Percentiles rank a stretch among this genome's conserved stretches.
Evolutionary conservation across 2,113 vertebrate species (phyloP).

Genomic region (Aleadryas rufinucha): DNA sequence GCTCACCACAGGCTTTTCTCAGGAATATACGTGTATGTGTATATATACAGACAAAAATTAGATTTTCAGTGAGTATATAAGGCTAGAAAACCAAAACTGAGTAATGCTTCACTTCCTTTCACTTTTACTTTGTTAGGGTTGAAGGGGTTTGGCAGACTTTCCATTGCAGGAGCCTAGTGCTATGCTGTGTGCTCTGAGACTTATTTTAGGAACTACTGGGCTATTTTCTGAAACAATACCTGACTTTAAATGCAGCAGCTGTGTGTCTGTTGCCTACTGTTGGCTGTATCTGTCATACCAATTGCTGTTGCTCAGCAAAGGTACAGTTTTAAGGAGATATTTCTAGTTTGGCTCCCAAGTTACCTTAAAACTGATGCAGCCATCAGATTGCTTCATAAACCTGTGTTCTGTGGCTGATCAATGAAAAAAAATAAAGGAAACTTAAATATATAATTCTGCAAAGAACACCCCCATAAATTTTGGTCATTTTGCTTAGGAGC

Average conservation of each 20-base stretch:
- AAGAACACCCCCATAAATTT: background rate
- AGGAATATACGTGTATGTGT: background rate
- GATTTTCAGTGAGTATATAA: background rate
- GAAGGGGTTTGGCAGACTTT: background rate
- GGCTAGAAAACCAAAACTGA: background rate
- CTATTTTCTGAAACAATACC: slow-evolving; percentile 3
- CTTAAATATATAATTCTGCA: background rate
- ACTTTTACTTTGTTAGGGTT: background rate
- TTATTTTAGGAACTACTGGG: background rate
- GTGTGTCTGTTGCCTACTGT: background rate
- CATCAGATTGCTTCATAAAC: background rate
- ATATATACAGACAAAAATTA: background rate
- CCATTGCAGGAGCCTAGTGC: background rate
- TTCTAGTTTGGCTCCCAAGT: background rate
- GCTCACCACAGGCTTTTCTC: background rate
- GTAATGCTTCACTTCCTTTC: background rate
- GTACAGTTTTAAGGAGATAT: background rate
- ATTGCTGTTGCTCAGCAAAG: background rate
- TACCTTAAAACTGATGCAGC: background rate
- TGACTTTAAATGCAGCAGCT: background rate
- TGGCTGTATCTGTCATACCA: background rate
- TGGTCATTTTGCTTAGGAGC: background rate
- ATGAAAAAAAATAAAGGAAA: background rate
- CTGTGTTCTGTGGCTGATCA: background rate
- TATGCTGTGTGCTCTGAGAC: background rate